Evolutionary conservation across 1,140 invertebrate species (phyloP), one percentile per base, ranked within the genome.

Genomic region (Drosophila triauraria): DNA sequence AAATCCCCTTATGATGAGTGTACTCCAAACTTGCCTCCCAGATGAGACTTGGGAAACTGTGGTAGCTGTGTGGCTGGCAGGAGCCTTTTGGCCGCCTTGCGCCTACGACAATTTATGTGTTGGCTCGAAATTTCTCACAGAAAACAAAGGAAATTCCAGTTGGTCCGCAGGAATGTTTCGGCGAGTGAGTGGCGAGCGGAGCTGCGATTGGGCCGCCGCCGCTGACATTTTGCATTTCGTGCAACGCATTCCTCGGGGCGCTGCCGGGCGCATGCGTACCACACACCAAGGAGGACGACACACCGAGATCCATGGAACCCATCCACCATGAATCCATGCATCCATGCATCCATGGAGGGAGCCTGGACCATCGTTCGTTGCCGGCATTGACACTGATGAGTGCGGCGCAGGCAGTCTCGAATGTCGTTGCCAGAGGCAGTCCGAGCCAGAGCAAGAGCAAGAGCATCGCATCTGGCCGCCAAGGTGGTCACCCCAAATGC

Each of bases 201-300:
- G 74, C 56, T 79, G 75, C 78, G 80, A 88, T 88, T 90, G 84
- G 71, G 79, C 79, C 75, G 83, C 87, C 75, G 78, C 51, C 74
- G 84, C 84, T 90, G 90, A 91, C 90, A 91, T 91, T 91, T 91
- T 91, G 90, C 90, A 91, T 91, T 91, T 91, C 90, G 82, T 84
- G 78, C 85, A 90, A 83, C 85, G 82, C 90, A 91, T 91, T 91
- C 85, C 90, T 91, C 77, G 80, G 82, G 90, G 90, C 87, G 87
- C 78, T 91, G 82, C 69, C 79, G 79, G 83, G 83, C 85, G 85
- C 87, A 91, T 91, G 86, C 86, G 86, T 91, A 86, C 86, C 86
- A 91, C 86, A 91, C 86, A 91, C 86, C 81, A 88, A 84, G 85
- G 78, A 84, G 53, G 53, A 91, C 86, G 53, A 91, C 86, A 91